Conservation (phyloP, 2,113 vertebrate genomes). For the Alaudala cheleensis region DNA sequence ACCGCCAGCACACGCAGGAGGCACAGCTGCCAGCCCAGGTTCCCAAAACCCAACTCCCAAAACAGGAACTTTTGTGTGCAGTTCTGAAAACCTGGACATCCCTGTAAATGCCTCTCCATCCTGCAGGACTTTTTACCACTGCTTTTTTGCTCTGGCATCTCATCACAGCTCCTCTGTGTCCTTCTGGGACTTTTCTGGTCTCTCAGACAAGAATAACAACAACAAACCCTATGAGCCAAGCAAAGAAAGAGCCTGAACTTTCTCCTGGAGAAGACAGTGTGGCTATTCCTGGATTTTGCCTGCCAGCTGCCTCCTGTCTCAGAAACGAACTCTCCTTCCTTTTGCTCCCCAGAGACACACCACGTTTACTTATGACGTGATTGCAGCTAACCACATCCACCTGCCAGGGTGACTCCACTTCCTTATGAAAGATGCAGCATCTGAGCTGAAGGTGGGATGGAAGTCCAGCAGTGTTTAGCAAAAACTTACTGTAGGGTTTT, state of each 20-base stretch:
- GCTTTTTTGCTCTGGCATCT: constrained; percentile 22
- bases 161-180: background rate
- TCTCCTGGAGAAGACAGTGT: constrained; percentile 9
- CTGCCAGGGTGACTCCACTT: background rate
- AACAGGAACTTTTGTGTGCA: background rate
- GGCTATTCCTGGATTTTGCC: background rate
- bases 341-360: background rate
- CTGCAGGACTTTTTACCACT: background rate
- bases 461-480: background rate
- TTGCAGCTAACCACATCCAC: background rate
- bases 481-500: background rate
- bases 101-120: background rate
- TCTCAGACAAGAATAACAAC: constrained; percentile 51
- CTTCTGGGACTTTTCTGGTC: constrained; percentile 2
- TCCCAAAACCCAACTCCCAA: background rate
- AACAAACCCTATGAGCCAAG: background rate
- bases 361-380: background rate
- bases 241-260: constrained; percentile 24
- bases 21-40: background rate
- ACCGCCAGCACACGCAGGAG: background rate
- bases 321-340: background rate
- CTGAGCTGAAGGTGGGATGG: background rate
- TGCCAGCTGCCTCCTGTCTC: constrained; percentile 28
- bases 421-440: background rate
- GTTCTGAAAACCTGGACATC: constrained; percentile 16